Percentiles rank a stretch among this genome's conserved stretches.
Conservation (phyloP, 2,888 invertebrate species). For the Lypha dubia region DNA sequence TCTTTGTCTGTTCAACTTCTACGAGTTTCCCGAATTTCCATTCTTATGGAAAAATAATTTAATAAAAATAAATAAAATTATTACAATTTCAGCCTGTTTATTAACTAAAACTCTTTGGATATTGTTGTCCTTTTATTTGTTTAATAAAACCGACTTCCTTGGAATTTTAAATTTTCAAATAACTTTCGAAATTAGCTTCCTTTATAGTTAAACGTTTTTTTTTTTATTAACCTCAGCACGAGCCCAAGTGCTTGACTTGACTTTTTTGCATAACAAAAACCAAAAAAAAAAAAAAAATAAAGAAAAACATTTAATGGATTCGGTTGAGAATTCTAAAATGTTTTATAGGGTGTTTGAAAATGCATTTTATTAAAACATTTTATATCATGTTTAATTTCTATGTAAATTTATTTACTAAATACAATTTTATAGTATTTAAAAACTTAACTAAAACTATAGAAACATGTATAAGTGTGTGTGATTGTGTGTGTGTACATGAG, state of each 20-base stretch:
- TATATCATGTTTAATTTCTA: conserved; percentile 34
- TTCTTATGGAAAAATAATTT: too few relatives aligned
- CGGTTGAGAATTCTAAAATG: conserved; percentile 1
- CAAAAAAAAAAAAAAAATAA: too few relatives aligned
- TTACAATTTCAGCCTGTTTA: too few relatives aligned
- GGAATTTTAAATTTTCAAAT: not conserved
- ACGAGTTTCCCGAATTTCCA: too few relatives aligned
- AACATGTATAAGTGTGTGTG: not conserved
- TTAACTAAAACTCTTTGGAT: too few relatives aligned
- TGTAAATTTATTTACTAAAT: conserved; percentile 45
- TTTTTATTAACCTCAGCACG: not conserved
- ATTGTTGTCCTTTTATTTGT: too few relatives aligned
- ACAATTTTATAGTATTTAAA: conserved; percentile 18
- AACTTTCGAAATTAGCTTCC: not conserved
- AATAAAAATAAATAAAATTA: too few relatives aligned
- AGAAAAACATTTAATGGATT: conserved; percentile 18
- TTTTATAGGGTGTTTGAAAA: conserved; percentile 53
- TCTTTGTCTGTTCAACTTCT: too few relatives aligned
- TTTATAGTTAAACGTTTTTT: not conserved
- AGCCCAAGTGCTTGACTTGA: conserved; percentile 18
- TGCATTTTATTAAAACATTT: conserved; percentile 24
- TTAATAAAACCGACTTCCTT: too few relatives aligned
- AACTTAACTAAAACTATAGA: too few relatives aligned
- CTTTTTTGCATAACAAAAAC: conserved; percentile 8
- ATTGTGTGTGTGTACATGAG: not conserved